Conservation (phyloP, 2,888 invertebrate species). For the Rhogogaster chlorosoma region DNA sequence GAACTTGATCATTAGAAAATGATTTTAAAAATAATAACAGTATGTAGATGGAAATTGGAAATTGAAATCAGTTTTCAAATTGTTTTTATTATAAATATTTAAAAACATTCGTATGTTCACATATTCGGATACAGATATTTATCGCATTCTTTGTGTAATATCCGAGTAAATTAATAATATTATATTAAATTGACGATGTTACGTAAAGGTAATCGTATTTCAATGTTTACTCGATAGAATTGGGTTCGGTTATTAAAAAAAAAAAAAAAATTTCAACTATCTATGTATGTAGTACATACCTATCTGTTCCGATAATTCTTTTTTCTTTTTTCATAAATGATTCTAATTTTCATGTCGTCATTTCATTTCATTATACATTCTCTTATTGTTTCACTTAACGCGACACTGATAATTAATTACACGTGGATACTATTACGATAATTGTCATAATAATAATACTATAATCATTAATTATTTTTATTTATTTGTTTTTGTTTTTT, state of each 20-base stretch:
- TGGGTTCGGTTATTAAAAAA: background rate
- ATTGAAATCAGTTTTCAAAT: conserved; percentile 60
- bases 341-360: background rate
- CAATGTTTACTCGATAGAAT: background rate
- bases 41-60: background rate
- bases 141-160: conserved; percentile 59
- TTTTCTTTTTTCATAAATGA: background rate
- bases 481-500: background rate
- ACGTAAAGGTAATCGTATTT: background rate
- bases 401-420: conserved; percentile 1
- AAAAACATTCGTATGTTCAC: conserved; percentile 70
- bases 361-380: conserved; percentile 9
- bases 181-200: background rate
- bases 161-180: conserved; percentile 56
- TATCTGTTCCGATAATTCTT: conserved; percentile 6
- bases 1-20: background rate
- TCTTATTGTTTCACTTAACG: background rate
- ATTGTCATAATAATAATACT: conserved; percentile 5
- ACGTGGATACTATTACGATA: conserved; percentile 2
- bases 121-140: conserved; percentile 60
- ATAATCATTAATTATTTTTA: background rate
- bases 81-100: conserved; percentile 75
- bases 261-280: no score
- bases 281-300: no score
- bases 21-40: background rate